phyloP scores from a whole-genome alignment of 2,797 vertebrate species.

The Tauraco hartlaubi region DNA sequence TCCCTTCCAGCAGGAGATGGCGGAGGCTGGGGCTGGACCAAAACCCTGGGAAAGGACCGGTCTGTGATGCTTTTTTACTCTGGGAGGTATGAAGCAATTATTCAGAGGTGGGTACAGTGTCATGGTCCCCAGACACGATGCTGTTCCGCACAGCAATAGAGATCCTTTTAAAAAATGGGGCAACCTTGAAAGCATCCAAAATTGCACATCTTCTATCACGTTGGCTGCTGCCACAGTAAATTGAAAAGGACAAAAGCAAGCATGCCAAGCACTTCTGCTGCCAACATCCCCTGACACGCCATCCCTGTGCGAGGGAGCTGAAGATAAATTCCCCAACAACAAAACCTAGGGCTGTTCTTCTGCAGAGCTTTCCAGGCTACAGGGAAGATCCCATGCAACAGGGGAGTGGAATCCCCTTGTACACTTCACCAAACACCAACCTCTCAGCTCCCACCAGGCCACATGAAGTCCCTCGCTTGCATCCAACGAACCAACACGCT shows the following conservation, averaged over 20 bases:
- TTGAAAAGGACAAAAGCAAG: neutral
- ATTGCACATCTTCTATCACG: neutral
- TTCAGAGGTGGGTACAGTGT: neutral
- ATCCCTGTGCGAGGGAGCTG: neutral
- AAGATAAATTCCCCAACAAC: neutral
- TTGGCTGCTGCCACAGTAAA: neutral
- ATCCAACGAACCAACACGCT: neutral
- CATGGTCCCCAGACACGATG: neutral
- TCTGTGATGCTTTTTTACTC: neutral
- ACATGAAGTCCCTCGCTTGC: rapidly evolving
- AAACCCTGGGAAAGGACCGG: rapidly evolving
- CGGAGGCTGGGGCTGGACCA: neutral
- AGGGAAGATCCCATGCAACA: neutral
- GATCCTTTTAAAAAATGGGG: neutral
- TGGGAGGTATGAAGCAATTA: neutral
- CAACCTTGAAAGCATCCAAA: neutral
- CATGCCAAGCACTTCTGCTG: neutral
- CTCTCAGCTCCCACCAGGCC: neutral
- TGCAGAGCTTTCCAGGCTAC: neutral
- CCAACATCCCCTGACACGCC: rapidly evolving
- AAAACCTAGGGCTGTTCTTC: neutral
- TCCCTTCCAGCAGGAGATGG: neutral
- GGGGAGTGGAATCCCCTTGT: neutral
- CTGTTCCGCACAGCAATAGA: neutral
- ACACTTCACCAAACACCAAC: rapidly evolving